Conservation (phyloP, 2,888 invertebrate species). For the Troglohyphantes excavatus region DNA sequence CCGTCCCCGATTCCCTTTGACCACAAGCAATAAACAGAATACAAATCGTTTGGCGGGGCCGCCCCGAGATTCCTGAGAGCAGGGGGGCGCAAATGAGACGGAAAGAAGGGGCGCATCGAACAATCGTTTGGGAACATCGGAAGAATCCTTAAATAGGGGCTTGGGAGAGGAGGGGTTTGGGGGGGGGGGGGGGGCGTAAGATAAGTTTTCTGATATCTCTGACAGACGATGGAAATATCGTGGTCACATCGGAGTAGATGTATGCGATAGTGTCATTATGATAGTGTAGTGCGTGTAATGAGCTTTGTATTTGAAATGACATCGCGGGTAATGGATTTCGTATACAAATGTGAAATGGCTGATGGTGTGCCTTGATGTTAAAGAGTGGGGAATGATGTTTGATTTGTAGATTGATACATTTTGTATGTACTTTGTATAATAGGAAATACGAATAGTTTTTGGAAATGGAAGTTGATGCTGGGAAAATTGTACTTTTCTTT, state of each 20-base stretch:
- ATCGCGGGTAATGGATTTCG: no score
- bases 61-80: background rate
- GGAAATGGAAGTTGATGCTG: no score
- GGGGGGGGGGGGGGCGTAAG: background rate
- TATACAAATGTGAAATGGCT: no score
- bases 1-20: background rate
- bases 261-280: background rate
- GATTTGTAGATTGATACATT: no score
- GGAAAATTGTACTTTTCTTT: no score
- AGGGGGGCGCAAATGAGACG: constrained; percentile 43
- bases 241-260: constrained; percentile 1
- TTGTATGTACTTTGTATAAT: no score
- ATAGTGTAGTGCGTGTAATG: background rate
- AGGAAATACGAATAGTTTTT: no score
- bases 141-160: constrained; percentile 28
- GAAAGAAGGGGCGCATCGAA: constrained; percentile 10
- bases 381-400: no score
- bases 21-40: constrained; percentile 37
- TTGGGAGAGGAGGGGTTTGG: no score
- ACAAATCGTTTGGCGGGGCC: constrained; percentile 34
- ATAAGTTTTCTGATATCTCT: background rate
- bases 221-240: no score
- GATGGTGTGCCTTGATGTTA: no score
- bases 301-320: background rate
- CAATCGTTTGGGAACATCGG: constrained; percentile 35